Conservation (phyloP, 2,797 vertebrate species). For the Xerus rutilus region DNA sequence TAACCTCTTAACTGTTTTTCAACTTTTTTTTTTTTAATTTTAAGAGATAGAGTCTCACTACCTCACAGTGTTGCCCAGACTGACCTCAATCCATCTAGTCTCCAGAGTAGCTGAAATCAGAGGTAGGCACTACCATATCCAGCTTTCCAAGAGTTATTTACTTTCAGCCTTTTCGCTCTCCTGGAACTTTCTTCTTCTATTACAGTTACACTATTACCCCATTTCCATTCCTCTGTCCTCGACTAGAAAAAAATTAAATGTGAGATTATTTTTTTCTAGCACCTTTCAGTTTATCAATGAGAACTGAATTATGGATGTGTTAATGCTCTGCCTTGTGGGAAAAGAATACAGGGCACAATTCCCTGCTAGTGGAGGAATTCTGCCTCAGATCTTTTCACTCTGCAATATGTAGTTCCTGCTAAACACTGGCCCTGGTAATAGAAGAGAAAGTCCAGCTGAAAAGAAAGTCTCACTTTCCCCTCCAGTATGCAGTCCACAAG, state of each 20-base stretch:
- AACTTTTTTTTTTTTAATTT: too few species aligned
- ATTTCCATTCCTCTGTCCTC: background rate
- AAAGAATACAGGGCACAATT: background rate
- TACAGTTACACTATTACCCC: background rate
- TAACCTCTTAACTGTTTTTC: too few species aligned
- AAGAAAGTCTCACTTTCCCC: background rate
- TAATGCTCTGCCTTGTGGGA: background rate
- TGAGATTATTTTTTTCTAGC: background rate
- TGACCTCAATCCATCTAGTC: too few species aligned
- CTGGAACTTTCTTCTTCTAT: background rate
- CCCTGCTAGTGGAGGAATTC: background rate
- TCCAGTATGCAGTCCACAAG: too few species aligned
- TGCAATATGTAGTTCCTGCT: background rate
- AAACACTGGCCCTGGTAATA: background rate
- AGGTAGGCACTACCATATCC: too few species aligned
- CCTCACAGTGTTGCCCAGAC: too few species aligned
- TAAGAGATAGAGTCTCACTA: too few species aligned
- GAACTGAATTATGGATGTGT: background rate
- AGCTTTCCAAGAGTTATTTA: background rate
- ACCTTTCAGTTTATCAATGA: background rate
- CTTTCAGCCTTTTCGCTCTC: background rate
- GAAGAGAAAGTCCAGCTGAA: background rate
- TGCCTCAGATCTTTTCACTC: constrained; percentile 24
- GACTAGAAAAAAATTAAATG: background rate
- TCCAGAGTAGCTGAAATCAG: too few species aligned